A percentile compares a stretch with the other conserved stretches of the same genome.
These are phyloP conservation scores for Helicoverpa zea DNA, from an alignment of 1,140 invertebrate genomes.

Conservation along the genomic window DNA sequence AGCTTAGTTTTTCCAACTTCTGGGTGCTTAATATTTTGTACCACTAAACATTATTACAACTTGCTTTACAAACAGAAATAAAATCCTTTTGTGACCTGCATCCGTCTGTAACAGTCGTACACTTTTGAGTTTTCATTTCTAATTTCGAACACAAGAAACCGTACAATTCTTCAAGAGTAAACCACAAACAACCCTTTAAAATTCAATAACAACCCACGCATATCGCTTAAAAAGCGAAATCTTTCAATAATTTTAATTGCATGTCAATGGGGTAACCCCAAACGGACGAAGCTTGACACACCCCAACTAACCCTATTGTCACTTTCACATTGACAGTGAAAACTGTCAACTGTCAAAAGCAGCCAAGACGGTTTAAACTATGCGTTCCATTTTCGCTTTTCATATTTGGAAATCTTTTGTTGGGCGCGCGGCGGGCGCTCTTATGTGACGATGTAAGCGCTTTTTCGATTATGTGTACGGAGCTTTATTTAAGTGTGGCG, in stretches of 20 bases:
- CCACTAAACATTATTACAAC: not conserved
- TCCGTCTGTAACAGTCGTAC: not conserved
- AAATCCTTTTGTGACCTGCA: not conserved
- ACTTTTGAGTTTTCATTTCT: conserved; percentile 18
- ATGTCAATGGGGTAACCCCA: conserved; percentile 72
- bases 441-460: conserved; percentile 52
- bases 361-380: conserved; percentile 84
- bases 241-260: conserved; percentile 84
- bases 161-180: conserved; percentile 22
- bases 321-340: conserved; percentile 77
- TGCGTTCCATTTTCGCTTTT: conserved; percentile 81
- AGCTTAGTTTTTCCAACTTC: too few relatives aligned
- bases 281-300: conserved; percentile 72
- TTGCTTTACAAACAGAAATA: not conserved
- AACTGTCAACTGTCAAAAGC: conserved; percentile 86
- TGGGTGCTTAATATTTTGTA: too few relatives aligned
- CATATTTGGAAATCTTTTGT: conserved; percentile 75
- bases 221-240: conserved; percentile 65
- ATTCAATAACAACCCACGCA: conserved; percentile 57
- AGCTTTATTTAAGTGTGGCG: conserved; percentile 49
- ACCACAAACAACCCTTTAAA: conserved; percentile 63
- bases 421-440: conserved; percentile 59
- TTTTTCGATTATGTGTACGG: conserved; percentile 55
- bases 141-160: conserved; percentile 26
- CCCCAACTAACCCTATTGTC: conserved; percentile 81